Evolutionary conservation across 2,113 vertebrate species (phyloP), one percentile per base, ranked within the genome.

Genomic region (Xyliphius kryptos): DNA sequence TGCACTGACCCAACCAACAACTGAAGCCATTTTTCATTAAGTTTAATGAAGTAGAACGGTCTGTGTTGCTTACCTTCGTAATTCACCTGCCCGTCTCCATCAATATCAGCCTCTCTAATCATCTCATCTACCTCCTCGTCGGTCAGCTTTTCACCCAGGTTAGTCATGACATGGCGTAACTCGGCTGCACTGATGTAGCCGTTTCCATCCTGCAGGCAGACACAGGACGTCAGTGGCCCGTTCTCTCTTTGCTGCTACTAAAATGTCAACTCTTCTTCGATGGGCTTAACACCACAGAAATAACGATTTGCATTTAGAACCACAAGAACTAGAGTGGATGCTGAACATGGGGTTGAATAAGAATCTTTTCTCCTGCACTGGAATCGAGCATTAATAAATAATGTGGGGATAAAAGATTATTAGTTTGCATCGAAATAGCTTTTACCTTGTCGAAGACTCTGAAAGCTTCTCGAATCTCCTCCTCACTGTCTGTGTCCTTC

Each of bases 401-500:
- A 32, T 1, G 26, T 32, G 7, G 4, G 26, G 26, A 32, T 32
- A 32, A 32, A 32, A 32, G 26, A 32, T 32, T 32, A 32, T 3
- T 32, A 3, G 4, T 3, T 32, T 32, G 4, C 7, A 32, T 32
- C 26, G 4, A 32, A 32, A 3, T 3, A 32, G 43, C 43, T 46
- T 32, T 41, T 63, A 93, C 91, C 86, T 95, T 93, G 76, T 94
- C 91, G 15, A 94, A 95, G 69, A 94, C 91, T 20, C 90, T 80
- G 81, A 94, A 93, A 0, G 92, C 91, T 86, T 95, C 91, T 71
- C 91, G 81, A 75, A 92, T 94, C 80, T 95, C 91, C 79, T 94
- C 91, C 79, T 95, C 91, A 0, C 92, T 94, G 82, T 94, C 92
- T 0, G 90, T 95, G 20, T 95, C 92, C 74, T 95, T 95, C 91